phyloP scores from a whole-genome alignment of 2,113 vertebrate genomes.

The Osmerus eperlanus region DNA sequence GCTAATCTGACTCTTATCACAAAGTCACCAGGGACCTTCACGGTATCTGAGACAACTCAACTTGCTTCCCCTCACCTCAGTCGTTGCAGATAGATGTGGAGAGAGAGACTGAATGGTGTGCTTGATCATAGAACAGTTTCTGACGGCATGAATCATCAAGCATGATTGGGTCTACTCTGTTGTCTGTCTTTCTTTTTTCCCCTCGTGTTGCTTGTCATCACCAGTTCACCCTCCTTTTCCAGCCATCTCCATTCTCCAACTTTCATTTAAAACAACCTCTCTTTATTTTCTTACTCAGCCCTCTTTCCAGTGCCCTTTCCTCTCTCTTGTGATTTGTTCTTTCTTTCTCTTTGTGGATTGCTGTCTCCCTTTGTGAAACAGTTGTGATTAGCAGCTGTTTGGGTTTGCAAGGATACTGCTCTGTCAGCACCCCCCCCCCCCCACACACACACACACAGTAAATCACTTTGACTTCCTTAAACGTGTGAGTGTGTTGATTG shows the following conservation, averaged over 20 bases:
- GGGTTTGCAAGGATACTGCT: slow-evolving; percentile 15
- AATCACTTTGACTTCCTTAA: no score
- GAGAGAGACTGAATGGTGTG: no score
- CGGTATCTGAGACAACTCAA: no score
- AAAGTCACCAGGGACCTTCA: no score
- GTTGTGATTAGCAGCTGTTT: slow-evolving; percentile 37
- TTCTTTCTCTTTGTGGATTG: neutral
- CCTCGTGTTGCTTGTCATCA: slow-evolving; percentile 25
- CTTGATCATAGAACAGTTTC: no score
- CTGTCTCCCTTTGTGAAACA: slow-evolving; percentile 24
- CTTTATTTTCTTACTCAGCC: slow-evolving; percentile 2
- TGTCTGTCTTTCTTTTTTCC: slow-evolving; percentile 11
- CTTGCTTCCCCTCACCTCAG: no score
- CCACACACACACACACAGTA: neutral
- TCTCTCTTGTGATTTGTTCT: neutral
- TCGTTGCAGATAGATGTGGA: no score
- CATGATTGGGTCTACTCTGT: neutral
- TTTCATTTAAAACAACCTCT: slow-evolving; percentile 2
- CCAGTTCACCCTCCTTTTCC: slow-evolving; percentile 22
- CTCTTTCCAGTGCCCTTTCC: neutral
- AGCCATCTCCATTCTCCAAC: slow-evolving; percentile 7
- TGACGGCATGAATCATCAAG: no score
- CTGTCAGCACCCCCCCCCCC: neutral
- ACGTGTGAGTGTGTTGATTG: no score
- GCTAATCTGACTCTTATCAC: slow-evolving; percentile 5